Evolutionary conservation across 2,888 invertebrate species (phyloP).

Genomic region (Leistus spinibarbis): DNA sequence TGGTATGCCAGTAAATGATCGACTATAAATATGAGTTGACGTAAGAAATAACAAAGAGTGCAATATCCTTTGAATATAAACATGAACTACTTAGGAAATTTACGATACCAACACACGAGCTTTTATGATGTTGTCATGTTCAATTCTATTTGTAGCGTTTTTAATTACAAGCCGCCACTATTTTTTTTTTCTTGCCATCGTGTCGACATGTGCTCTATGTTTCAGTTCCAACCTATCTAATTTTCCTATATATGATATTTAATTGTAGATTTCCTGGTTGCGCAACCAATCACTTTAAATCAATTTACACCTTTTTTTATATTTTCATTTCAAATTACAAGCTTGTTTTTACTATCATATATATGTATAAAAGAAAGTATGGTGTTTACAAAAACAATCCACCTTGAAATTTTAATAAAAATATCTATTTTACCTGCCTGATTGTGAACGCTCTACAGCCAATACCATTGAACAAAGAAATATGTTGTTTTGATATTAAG

Average conservation of each 20-base stretch:
- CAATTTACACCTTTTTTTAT: background rate
- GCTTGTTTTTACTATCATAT: no score
- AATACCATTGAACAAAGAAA: no score
- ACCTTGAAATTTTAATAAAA: no score
- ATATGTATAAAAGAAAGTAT: no score
- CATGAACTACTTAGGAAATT: constrained; percentile 32
- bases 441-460: no score
- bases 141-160: constrained; percentile 26
- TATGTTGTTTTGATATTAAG: no score
- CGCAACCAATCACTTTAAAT: background rate
- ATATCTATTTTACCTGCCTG: no score
- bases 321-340: background rate
- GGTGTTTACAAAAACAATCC: no score
- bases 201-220: constrained; percentile 19
- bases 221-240: background rate
- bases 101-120: constrained; percentile 12
- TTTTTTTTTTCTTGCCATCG: constrained; percentile 3
- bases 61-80: constrained; percentile 36
- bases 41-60: constrained; percentile 31
- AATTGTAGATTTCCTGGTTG: background rate
- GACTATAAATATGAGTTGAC: constrained; percentile 15
- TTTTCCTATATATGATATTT: background rate
- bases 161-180: constrained; percentile 16
- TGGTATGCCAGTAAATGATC: background rate
- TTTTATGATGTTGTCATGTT: constrained; percentile 13